phyloP scores from a whole-genome alignment of 2,797 vertebrate genomes.

The Acrossocheilus fasciatus region DNA sequence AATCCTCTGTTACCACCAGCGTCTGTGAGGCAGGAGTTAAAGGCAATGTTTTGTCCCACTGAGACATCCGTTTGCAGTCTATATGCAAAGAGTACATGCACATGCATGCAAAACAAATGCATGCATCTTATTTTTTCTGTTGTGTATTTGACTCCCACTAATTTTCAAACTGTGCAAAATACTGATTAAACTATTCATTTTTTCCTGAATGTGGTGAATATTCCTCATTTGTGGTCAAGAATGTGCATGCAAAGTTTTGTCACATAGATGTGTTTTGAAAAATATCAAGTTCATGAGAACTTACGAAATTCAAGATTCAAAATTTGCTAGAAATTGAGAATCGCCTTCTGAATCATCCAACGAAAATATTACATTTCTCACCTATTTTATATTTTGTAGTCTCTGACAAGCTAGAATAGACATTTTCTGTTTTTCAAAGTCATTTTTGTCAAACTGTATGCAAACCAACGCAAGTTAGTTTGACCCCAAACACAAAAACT shows the following conservation, averaged over 20 bases:
- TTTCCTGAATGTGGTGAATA: not conserved
- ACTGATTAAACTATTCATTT: not conserved
- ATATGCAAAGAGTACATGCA: not conserved
- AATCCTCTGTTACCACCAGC: conserved; percentile 84
- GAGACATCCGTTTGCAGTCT: not conserved
- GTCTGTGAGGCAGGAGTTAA: conserved; percentile 72
- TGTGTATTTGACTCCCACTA: not conserved
- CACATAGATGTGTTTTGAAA: not conserved
- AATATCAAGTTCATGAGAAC: too few species aligned
- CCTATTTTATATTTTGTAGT: not conserved
- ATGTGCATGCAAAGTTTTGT: not conserved
- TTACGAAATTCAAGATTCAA: too few species aligned
- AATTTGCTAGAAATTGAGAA: too few species aligned
- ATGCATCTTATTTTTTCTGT: not conserved
- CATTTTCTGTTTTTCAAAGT: not conserved
- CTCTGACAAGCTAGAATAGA: not conserved
- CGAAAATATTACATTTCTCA: too few species aligned
- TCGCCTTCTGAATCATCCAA: too few species aligned
- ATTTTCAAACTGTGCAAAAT: not conserved
- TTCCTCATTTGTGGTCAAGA: not conserved
- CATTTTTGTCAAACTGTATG: not conserved
- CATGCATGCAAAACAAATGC: not conserved
- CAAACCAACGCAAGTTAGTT: not conserved
- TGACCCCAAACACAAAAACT: not conserved
- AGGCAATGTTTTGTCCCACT: not conserved